Evolutionary conservation across 2,797 vertebrate genomes (phyloP), one percentile per base, ranked within the genome.

Genomic region (Loriculus beryllinus): DNA sequence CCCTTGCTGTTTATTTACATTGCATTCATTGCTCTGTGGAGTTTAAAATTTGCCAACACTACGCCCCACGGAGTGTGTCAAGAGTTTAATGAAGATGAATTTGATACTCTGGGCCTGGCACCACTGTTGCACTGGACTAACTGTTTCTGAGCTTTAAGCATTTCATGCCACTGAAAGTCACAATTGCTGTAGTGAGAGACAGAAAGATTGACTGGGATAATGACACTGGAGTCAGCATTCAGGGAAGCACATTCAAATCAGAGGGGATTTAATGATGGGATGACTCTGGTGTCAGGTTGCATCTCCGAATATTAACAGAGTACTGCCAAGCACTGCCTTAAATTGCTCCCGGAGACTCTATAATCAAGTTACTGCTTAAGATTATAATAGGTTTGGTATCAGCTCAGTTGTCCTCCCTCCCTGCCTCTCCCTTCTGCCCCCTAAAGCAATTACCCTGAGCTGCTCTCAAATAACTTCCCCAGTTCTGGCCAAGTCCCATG

Each of bases 1-100:
- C 95, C 85, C 81, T 81, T 48, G 35, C 86, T 83, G 88, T 91
- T 97, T 95, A 84, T 97, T 96, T 96, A 54, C 92, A 70, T 95
- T 91, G 91, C 77, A 60, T 90, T 96, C 59, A 39, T 92, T 96
- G 92, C 91, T 88, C 85, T 75, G 39, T 33, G 2, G 4, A 93
- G 91, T 83, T 83, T 54, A 51, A 88, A 88, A 93, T 93, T 45
- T 91, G 95, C 90, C 92, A 96, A 90, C 76, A 82, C 63, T 69
- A 45, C 54, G 42, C 83, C 85, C 79, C 79, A 16, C 0, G 9
- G 35, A 76, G 81, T 7, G 51, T 74, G 82, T 92, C 93, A 86
- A 63, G 90, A 95, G 88, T 91, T 95, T 57, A 86, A 3, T 39
- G 90, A 54, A 65, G 82, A 47, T 65, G 16, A 87, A 94, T 49